Evolutionary conservation across 92 coral and sea anemone genomes (phyloP).

Genomic region (Palythoa grandis): DNA sequence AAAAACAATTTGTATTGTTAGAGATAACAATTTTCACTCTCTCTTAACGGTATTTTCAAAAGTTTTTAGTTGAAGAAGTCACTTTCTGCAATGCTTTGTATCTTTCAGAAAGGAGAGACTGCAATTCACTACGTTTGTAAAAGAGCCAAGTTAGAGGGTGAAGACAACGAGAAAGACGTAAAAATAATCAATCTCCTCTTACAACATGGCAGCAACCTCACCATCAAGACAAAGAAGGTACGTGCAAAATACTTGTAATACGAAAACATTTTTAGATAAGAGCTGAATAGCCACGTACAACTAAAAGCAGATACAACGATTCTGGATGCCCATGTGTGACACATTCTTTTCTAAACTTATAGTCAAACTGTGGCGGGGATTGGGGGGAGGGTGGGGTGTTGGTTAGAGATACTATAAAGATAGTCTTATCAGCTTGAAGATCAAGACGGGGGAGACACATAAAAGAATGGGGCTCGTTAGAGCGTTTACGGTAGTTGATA

Average conservation of each 20-base stretch:
- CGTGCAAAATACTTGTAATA: background rate
- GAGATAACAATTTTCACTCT: background rate
- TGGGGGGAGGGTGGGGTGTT: no score
- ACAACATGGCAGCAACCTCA: conserved; percentile 77
- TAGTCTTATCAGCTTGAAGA: no score
- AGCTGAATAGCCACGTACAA: background rate
- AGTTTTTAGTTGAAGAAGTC: background rate
- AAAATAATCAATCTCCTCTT: conserved; percentile 69
- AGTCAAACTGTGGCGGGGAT: no score
- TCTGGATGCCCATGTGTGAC: no score
- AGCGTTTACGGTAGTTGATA: no score
- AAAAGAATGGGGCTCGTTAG: no score
- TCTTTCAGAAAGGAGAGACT: conserved; percentile 86
- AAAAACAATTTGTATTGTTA: no score
- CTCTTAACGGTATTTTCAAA: background rate
- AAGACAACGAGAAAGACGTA: conserved; percentile 59
- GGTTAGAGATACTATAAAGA: no score
- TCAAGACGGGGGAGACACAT: no score
- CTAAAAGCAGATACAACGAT: background rate
- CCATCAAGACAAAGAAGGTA: conserved; percentile 77
- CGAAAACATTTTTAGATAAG: background rate
- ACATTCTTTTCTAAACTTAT: no score
- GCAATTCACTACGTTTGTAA: conserved; percentile 85
- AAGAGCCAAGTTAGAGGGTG: conserved; percentile 48
- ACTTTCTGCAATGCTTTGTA: no score